Percentiles rank a stretch among this genome's conserved stretches.
These are phyloP conservation scores for Megaceryle alcyon DNA, from an alignment of 2,797 vertebrate species.

Conservation along the genomic window DNA sequence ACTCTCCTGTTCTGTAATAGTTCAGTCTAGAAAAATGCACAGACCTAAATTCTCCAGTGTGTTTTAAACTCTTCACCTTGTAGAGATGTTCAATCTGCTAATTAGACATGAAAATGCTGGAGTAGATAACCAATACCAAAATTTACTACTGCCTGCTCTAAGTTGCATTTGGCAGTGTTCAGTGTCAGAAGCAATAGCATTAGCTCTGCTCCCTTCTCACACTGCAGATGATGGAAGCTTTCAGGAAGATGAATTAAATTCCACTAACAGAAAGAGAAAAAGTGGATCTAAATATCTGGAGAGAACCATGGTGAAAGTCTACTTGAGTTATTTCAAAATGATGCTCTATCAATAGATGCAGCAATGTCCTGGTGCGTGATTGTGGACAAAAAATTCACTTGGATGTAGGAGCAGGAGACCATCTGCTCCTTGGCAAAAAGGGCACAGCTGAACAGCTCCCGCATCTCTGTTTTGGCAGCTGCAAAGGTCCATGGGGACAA, in stretches of 20 bases:
- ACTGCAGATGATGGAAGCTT: slow-evolving; percentile 47
- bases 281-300: slow-evolving; percentile 37
- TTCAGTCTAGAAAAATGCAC: not conserved
- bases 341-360: not conserved
- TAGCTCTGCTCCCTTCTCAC: slow-evolving; percentile 30
- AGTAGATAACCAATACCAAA: slow-evolving; percentile 51
- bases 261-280: slow-evolving; percentile 35
- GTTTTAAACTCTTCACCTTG: slow-evolving; percentile 58
- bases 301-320: slow-evolving; percentile 1
- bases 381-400: not conserved
- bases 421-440: not conserved
- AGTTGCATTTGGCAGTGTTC: slow-evolving; percentile 50
- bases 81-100: slow-evolving; percentile 44
- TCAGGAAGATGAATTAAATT: slow-evolving; percentile 73
- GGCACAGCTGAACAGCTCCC: not conserved
- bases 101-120: slow-evolving; percentile 53
- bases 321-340: slow-evolving; percentile 38
- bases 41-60: not conserved
- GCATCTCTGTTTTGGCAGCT: not conserved
- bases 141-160: slow-evolving; percentile 61
- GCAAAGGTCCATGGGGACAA: not conserved
- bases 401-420: not conserved
- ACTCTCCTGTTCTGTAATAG: not conserved
- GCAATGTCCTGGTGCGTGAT: not conserved
- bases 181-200: slow-evolving; percentile 67